phyloP scores from a whole-genome alignment of 2,888 invertebrate species.

The Dryobota labecula region DNA sequence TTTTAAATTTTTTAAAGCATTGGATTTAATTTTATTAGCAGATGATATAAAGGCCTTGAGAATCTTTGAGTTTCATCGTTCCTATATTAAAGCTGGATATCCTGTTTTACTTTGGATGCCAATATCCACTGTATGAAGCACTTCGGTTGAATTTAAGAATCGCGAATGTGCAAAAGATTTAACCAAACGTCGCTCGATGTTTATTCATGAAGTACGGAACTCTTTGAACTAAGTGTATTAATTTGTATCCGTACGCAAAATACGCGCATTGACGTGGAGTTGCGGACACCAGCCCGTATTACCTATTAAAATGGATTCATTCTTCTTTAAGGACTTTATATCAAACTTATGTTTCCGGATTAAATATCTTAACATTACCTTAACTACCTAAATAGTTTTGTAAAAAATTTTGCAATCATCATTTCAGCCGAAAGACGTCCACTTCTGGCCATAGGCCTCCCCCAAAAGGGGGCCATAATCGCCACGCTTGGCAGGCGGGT shows the following conservation, averaged over 20 bases:
- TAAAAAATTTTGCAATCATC: neutral
- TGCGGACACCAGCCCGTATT: too few relatives aligned
- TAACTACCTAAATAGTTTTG: too few relatives aligned
- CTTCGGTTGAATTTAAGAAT: constrained; percentile 11
- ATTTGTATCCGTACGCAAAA: too few relatives aligned
- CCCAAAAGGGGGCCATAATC: too few relatives aligned
- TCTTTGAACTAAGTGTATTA: constrained; percentile 5
- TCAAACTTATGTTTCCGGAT: neutral
- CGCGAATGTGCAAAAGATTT: neutral
- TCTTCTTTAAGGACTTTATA: neutral
- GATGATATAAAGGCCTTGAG: constrained; percentile 38
- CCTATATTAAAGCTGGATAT: constrained; percentile 46
- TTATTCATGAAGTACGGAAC: constrained; percentile 1
- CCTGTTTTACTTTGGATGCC: constrained; percentile 51
- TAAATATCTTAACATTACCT: neutral
- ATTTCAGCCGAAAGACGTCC: too few relatives aligned
- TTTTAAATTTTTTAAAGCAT: constrained; percentile 5
- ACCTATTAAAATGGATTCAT: neutral
- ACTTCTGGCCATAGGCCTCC: too few relatives aligned
- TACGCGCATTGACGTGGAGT: too few relatives aligned
- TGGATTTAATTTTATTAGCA: constrained; percentile 26
- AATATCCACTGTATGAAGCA: neutral
- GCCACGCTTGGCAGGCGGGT: too few relatives aligned
- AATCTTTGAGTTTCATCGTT: constrained; percentile 39
- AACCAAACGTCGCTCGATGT: neutral